Evolutionary conservation across 1,140 invertebrate genomes (phyloP).

Genomic region (Orchestia grillus): DNA sequence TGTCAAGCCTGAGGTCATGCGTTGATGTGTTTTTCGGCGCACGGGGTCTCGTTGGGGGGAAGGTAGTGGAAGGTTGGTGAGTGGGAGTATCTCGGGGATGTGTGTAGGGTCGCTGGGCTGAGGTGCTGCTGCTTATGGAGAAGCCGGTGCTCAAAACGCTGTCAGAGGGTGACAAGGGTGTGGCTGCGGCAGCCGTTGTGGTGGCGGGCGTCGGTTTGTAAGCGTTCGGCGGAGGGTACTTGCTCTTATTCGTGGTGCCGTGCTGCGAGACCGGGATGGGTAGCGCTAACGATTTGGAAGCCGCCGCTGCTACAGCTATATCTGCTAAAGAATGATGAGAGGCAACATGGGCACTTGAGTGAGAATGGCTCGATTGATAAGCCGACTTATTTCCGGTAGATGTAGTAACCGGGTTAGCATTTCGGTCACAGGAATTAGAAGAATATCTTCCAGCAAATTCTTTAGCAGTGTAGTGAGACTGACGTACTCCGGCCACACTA

Average conservation of each 20-base stretch:
- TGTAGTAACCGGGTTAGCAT: not conserved
- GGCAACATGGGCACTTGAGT: not conserved
- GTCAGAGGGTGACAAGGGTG: slow-evolving; percentile 14
- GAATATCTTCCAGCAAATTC: slow-evolving; percentile 20
- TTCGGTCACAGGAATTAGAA: not conserved
- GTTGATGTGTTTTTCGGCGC: slow-evolving; percentile 55
- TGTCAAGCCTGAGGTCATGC: slow-evolving; percentile 64
- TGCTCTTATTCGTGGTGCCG: not conserved
- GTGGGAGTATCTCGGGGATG: slow-evolving; percentile 67
- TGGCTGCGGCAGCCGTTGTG: not conserved
- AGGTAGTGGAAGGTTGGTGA: slow-evolving; percentile 62
- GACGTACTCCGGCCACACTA: not conserved
- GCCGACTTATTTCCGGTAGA: not conserved
- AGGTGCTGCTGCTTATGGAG: not conserved
- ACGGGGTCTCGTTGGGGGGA: slow-evolving; percentile 52
- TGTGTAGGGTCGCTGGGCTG: slow-evolving; percentile 61
- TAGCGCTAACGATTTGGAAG: slow-evolving; percentile 24
- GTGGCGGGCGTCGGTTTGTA: not conserved
- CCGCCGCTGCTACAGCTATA: slow-evolving; percentile 21
- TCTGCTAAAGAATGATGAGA: slow-evolving; percentile 27
- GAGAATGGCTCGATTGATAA: not conserved
- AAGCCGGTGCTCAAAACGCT: slow-evolving; percentile 49
- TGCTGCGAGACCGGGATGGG: not conserved
- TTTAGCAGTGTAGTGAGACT: not conserved
- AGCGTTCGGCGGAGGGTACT: not conserved